Base-by-base conservation (phyloP, 2,113 vertebrate species). In the Camelus dromedarius region DNA sequence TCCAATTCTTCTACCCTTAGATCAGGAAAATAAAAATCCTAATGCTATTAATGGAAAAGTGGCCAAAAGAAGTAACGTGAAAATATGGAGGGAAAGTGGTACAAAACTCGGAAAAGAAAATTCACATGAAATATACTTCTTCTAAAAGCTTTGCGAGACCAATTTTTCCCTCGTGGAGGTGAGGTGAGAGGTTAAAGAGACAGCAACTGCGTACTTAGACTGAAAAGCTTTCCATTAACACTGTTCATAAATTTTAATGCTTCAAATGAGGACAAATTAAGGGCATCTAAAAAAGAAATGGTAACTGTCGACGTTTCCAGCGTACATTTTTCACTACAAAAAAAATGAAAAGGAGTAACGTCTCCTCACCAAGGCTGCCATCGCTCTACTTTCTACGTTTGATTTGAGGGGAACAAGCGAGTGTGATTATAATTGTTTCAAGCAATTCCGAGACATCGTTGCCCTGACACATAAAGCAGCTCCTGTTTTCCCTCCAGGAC, bases 151-250 rank as follows among this genome's bases (percentile, higher is more conserved):
- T 50, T 46, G 69, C 28, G 38, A 88, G 91, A 95, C 58, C 24
- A 16, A 83, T 91, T 88, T 84, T 64, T 11, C 50, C 79, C 50
- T 75, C 19, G 0, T 2, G 14, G 69, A 73, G 83, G 75, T 84
- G 83, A 54, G 80, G 66, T 50, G 54, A 94, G 82, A 96, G 96
- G 95, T 96, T 93, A 94, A 95, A 94, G 89, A 91, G 73, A 92
- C 10, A 83, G 85, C 64, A 62, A 67, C 52, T 56, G 38, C 54
- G 35, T 19, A 28, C 38, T 91, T 93, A 84, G 80, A 60, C 92
- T 89, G 75, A 97, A 97, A 96, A 64, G 86, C 93, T 90, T 91
- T 93, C 96, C 83, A 70, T 93, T 84, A 96, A 64, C 95, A 69
- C 82, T 60, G 28, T 58, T 88, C 96, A 85, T 97, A 93, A 90